Percentiles rank a stretch among this genome's conserved stretches.
phyloP scores from a whole-genome alignment of 2,113 vertebrate species.

The Vidua macroura region DNA sequence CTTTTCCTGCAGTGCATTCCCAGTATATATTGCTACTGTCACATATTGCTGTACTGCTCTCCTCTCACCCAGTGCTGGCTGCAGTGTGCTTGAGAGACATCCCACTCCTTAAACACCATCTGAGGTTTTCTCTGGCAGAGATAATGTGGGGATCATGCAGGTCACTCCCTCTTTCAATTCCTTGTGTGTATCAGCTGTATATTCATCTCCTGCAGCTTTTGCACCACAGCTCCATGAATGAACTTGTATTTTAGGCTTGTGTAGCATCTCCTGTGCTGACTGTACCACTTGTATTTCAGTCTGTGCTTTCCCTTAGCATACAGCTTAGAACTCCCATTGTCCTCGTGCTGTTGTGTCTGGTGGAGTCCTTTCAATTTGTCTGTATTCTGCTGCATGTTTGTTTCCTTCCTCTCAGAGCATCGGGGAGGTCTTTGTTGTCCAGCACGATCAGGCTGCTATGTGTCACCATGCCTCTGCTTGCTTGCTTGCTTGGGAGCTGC shows the following conservation, averaged over 20 bases:
- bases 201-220: background rate
- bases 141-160: background rate
- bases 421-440: background rate
- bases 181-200: background rate
- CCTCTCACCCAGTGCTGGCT: background rate
- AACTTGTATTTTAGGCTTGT: background rate
- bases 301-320: background rate
- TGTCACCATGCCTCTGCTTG: background rate
- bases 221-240: background rate
- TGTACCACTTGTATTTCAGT: background rate
- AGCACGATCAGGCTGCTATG: background rate
- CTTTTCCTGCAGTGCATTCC: background rate
- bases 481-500: background rate
- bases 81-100: background rate
- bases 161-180: background rate
- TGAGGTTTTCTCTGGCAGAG: background rate
- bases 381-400: background rate
- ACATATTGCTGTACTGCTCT: background rate
- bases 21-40: background rate
- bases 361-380: background rate
- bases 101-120: background rate
- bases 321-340: background rate
- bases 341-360: background rate
- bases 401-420: background rate
- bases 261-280: background rate